Conservation (phyloP, 2,797 vertebrate genomes). For the Holocentrus rufus region DNA sequence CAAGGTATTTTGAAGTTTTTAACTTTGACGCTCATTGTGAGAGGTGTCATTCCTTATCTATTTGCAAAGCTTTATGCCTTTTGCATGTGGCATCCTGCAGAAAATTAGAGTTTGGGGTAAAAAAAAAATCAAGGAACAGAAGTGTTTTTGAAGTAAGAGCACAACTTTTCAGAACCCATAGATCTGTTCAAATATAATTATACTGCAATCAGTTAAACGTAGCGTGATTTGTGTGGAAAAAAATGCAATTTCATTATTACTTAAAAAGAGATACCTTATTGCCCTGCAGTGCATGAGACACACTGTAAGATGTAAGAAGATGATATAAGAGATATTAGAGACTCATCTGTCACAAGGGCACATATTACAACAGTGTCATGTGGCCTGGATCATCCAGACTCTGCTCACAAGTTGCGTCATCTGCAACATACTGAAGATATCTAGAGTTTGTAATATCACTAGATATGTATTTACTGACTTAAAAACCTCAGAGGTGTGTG, state of each 20-base stretch:
- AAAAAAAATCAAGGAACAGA: no score
- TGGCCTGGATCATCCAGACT: constrained; percentile 44
- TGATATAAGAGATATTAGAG: constrained; percentile 21
- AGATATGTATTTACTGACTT: constrained; percentile 60
- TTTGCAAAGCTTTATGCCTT: no score
- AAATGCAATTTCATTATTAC: constrained; percentile 12
- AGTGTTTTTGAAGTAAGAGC: no score
- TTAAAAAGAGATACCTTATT: background rate
- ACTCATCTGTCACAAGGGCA: constrained; percentile 19
- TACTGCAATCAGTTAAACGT: no score
- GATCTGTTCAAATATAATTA: background rate
- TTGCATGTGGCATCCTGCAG: no score
- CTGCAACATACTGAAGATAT: constrained; percentile 28
- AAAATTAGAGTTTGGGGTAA: no score
- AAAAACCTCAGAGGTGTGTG: constrained; percentile 42
- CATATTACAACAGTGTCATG: constrained; percentile 34
- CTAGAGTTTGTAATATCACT: constrained; percentile 35
- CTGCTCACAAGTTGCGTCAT: constrained; percentile 59
- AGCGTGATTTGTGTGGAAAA: no score
- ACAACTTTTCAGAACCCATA: no score
- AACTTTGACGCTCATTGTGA: no score
- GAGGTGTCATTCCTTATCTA: no score
- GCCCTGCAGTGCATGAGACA: constrained; percentile 18
- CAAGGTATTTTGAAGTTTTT: no score
- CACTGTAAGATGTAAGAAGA: constrained; percentile 17